Base-by-base conservation (phyloP, 2,888 invertebrate species). In the Aspidapion aeneum region DNA sequence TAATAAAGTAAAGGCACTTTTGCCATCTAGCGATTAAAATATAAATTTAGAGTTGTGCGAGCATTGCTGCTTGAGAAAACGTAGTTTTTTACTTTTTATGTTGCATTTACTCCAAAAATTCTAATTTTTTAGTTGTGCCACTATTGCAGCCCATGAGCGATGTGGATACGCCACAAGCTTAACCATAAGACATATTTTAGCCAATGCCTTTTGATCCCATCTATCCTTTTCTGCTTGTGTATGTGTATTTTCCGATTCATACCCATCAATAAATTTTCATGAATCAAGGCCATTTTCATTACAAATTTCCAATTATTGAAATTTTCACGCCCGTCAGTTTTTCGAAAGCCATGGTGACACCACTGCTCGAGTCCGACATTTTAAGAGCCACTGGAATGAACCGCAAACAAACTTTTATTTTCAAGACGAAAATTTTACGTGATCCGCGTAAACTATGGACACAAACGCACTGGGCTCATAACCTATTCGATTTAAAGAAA, bases 251-350 rank as follows among this genome's bases (percentile, higher is more conserved):
- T 5, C 17, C n/a, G 5, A 3, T 9, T 5, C 7, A 52, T 52
- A 52, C 52, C 52, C 52, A 52, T 52, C 52, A 9, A 18, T 52
- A 17, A n/a, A 52, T 52, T 52, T 52, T 52, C 52, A n/a, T 52
- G 52, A 52, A 52, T 52, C 3, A 52, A n/a, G 17, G 52, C 17
- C 52, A 52, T 52, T 52, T 52, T 52, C 52, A 52, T 52, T n/a
- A 5, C 52, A 19, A 52, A 52, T 52, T 52, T 17, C 52, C 19
- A 52, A 52, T 52, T 52, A n/a, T 52, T 52, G 19, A 52, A 52
- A 52, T 52, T 52, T 52, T 52, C 52, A 9, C 52, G 3, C 3
- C 52, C 17, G 19, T 3, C 18, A 17, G 17, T 18, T n/a, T 52
- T n/a, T 19, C 19, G 18, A 52, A 52, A 52, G 5, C 35, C 35